Evolutionary conservation across 2,113 vertebrate species (phyloP).

Genomic region (Hemiscyllium ocellatum): DNA sequence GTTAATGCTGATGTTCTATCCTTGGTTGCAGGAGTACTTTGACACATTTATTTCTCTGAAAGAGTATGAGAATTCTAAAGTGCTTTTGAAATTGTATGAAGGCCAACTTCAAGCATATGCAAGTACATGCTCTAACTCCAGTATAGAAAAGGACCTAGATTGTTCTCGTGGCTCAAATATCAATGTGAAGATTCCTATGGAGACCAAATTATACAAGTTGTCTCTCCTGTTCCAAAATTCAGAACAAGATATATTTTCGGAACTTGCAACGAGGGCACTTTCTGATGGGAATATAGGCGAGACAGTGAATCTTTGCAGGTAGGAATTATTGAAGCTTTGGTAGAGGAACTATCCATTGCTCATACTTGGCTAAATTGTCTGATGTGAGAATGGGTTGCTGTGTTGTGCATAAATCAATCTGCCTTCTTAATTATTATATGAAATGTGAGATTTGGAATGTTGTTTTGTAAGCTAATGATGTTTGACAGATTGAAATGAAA

Average conservation of each 20-base stretch:
- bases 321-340: slow-evolving; percentile 36
- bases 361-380: neutral
- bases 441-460: neutral
- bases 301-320: slow-evolving; percentile 79
- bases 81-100: slow-evolving; percentile 66
- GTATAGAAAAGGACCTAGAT: slow-evolving; percentile 40
- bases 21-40: slow-evolving; percentile 70
- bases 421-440: neutral
- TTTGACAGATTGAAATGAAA: neutral
- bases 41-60: slow-evolving; percentile 73
- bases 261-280: slow-evolving; percentile 70
- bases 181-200: slow-evolving; percentile 50
- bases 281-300: slow-evolving; percentile 65
- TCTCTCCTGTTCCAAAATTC: slow-evolving; percentile 68
- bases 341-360: neutral
- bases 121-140: slow-evolving; percentile 47
- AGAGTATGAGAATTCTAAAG: slow-evolving; percentile 63
- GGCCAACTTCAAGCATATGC: slow-evolving; percentile 68
- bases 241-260: slow-evolving; percentile 67
- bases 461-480: neutral
- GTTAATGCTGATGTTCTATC: slow-evolving; percentile 37
- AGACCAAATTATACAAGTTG: slow-evolving; percentile 63
- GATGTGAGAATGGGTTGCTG: neutral
- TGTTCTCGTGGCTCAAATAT: slow-evolving; percentile 48
- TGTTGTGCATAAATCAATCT: neutral